Percentiles rank a stretch among this genome's conserved stretches.
These are phyloP conservation scores for Ceyx cyanopectus DNA, from an alignment of 2,113 vertebrate genomes.

Conservation along the genomic window DNA sequence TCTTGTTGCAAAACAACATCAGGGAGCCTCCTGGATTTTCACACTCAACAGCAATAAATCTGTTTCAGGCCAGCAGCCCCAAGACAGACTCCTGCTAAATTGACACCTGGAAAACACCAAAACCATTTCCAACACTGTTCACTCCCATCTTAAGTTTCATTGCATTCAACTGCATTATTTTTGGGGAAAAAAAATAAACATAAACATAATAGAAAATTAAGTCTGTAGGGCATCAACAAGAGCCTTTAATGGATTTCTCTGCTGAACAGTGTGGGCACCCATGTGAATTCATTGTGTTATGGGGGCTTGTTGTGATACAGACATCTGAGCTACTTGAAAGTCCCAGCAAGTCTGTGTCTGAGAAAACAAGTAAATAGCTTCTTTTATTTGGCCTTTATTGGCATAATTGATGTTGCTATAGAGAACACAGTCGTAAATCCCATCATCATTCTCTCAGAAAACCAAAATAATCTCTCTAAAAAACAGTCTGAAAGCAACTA, in stretches of 20 bases:
- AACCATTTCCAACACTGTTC: not conserved
- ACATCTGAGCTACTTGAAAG: constrained; percentile 29
- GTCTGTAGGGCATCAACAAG: not conserved
- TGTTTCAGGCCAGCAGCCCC: not conserved
- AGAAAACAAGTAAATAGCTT: constrained; percentile 64
- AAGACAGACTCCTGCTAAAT: not conserved
- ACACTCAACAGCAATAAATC: not conserved
- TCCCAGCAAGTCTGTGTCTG: constrained; percentile 41
- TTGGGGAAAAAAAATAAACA: not conserved
- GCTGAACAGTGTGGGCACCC: not conserved
- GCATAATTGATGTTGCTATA: constrained; percentile 58
- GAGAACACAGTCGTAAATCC: constrained; percentile 28
- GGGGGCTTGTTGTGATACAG: not conserved
- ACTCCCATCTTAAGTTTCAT: not conserved
- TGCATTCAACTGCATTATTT: not conserved
- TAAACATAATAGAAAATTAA: not conserved
- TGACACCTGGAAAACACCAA: not conserved
- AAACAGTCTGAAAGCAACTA: not conserved
- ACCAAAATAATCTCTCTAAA: constrained; percentile 39
- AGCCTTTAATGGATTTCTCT: not conserved
- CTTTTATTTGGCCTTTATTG: constrained; percentile 53
- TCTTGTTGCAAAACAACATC: not conserved
- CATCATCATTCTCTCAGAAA: constrained; percentile 21
- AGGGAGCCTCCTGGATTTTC: not conserved
- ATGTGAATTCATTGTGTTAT: not conserved